Evolutionary conservation across 2,888 invertebrate species (phyloP).

Genomic region (Eugnorisma glareosa): DNA sequence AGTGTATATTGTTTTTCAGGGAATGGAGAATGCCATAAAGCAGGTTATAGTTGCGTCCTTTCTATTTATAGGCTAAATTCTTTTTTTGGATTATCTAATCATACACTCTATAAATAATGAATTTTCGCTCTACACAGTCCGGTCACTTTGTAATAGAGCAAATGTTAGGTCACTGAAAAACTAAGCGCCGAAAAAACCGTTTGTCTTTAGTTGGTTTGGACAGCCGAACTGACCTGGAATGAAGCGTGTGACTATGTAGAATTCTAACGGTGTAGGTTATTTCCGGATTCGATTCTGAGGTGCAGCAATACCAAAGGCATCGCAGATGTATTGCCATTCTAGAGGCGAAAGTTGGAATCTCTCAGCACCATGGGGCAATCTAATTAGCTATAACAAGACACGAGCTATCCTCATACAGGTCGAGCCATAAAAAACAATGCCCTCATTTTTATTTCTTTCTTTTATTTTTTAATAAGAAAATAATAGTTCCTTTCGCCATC

Average conservation of each 20-base stretch:
- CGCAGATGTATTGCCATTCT: not conserved
- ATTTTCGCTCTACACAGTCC: not conserved
- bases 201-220: not conserved
- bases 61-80: not conserved
- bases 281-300: not conserved
- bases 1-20: not conserved
- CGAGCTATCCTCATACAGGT: not conserved
- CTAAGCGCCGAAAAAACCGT: not conserved
- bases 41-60: too few relatives aligned
- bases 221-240: not conserved
- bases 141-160: not conserved
- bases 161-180: not conserved
- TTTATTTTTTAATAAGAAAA: not conserved
- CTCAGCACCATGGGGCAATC: not conserved
- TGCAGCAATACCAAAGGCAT: not conserved
- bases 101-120: not conserved
- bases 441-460: not conserved
- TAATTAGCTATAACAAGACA: not conserved
- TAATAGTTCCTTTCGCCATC: constrained; percentile 13
- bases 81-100: not conserved
- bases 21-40: too few relatives aligned
- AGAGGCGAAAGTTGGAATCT: not conserved
- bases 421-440: not conserved
- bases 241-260: not conserved
- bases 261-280: not conserved